These are phyloP conservation scores for Parthenolecanium corni DNA, from an alignment of 2,888 invertebrate species.

Conservation along the genomic window DNA sequence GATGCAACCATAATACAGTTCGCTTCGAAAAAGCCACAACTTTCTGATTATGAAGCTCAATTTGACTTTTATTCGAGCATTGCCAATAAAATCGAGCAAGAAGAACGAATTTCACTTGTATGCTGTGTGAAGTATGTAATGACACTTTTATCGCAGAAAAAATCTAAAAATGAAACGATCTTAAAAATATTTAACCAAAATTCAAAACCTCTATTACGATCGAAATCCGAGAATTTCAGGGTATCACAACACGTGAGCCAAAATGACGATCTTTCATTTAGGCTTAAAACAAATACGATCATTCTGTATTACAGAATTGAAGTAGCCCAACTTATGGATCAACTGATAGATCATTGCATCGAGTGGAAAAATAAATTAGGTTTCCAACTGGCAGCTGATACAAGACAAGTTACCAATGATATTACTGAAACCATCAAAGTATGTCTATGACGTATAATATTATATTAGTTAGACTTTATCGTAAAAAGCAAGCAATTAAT, in stretches of 20 bases:
- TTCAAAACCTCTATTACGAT: too few relatives aligned
- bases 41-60: conserved; percentile 12
- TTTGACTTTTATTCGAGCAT: conserved; percentile 22
- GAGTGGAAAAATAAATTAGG: conserved; percentile 20
- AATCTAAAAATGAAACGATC: not conserved
- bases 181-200: not conserved
- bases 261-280: too few relatives aligned
- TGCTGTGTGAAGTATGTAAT: conserved; percentile 13
- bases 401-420: not conserved
- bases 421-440: conserved; percentile 1
- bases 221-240: too few relatives aligned
- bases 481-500: not conserved
- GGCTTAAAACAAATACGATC: too few relatives aligned
- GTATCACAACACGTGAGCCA: too few relatives aligned
- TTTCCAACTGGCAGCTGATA: conserved; percentile 4
- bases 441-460: not conserved
- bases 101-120: not conserved
- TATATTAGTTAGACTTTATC: too few relatives aligned
- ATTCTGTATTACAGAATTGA: not conserved
- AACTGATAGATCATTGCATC: conserved; percentile 18
- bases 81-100: conserved; percentile 15
- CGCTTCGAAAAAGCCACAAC: conserved; percentile 5
- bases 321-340: not conserved
- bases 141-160: not conserved
- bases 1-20: conserved; percentile 4